Percentiles rank a stretch among this genome's conserved stretches.
Evolutionary conservation across 2,888 invertebrate genomes (phyloP).

Genomic region (Caenorhabditis angaria): DNA sequence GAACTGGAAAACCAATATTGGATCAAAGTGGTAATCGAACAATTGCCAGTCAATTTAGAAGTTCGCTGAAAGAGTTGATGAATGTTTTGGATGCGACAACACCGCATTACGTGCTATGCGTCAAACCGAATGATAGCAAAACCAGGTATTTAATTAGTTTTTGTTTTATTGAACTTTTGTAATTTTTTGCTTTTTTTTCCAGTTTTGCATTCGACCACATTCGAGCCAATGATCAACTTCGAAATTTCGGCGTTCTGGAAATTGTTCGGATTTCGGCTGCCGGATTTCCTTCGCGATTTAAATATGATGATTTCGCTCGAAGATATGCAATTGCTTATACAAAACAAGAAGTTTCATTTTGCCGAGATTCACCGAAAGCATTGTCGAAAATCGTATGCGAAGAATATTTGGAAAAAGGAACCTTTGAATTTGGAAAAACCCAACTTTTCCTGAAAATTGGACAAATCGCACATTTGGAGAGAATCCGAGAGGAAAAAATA

Average conservation of each 20-base stretch:
- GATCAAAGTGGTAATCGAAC: conserved; percentile 76
- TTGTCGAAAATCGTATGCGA: conserved; percentile 83
- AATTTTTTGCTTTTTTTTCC: conserved; percentile 8
- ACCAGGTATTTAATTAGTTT: conserved; percentile 74
- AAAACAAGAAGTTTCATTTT: conserved; percentile 74
- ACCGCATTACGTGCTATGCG: conserved; percentile 97
- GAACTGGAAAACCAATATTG: conserved; percentile 21
- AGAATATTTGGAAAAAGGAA: conserved; percentile 79
- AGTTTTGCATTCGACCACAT: conserved; percentile 84
- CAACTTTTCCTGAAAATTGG: conserved; percentile 98
- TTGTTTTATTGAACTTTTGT: no score
- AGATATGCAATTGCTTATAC: conserved; percentile 87
- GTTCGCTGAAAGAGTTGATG: conserved; percentile 91
- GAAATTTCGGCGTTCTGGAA: conserved; percentile 97
- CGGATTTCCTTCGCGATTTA: conserved; percentile 86
- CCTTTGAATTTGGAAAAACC: conserved; percentile 93
- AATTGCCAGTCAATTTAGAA: conserved; percentile 81
- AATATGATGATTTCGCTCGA: conserved; percentile 78
- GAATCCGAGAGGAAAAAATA: conserved; percentile 85
- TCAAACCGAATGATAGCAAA: conserved; percentile 92
- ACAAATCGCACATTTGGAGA: conserved; percentile 93
- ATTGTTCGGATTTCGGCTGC: conserved; percentile 97
- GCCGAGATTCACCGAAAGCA: conserved; percentile 81
- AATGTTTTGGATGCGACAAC: conserved; percentile 90
- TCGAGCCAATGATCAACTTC: conserved; percentile 86